Percentiles rank a stretch among this genome's conserved stretches.
Evolutionary conservation across 2,113 vertebrate genomes (phyloP).

Genomic region (Apeltes quadracus): DNA sequence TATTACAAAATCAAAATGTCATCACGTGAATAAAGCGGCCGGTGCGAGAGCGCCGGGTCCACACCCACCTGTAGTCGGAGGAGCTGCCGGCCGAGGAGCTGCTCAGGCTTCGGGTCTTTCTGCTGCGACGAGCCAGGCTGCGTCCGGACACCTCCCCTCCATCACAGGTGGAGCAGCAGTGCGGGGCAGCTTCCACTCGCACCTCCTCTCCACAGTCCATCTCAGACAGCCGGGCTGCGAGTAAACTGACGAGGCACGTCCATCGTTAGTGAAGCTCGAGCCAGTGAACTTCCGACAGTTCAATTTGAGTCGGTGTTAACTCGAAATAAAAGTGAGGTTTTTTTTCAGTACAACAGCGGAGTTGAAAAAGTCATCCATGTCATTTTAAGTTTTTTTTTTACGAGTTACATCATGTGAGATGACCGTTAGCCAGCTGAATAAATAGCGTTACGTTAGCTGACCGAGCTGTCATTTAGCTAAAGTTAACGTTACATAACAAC

Average conservation of each 20-base stretch:
- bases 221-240: constrained; percentile 33
- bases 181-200: constrained; percentile 72
- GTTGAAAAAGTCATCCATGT: background rate
- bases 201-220: constrained; percentile 69
- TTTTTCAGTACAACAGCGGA: background rate
- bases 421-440: background rate
- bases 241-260: constrained; percentile 4
- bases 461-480: background rate
- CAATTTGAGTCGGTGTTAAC: background rate
- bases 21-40: too few species aligned
- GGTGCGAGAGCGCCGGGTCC: background rate
- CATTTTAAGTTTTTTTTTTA: background rate
- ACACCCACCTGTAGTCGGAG: constrained; percentile 87
- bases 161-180: constrained; percentile 83
- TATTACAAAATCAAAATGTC: background rate
- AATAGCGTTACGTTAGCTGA: background rate
- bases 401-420: background rate
- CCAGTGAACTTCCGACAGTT: background rate
- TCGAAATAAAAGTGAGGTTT: background rate
- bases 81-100: constrained; percentile 84
- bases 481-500: background rate
- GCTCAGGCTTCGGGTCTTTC: constrained; percentile 90
- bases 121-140: constrained; percentile 74
- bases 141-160: constrained; percentile 77
- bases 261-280: background rate